Percentiles rank a stretch among this genome's conserved stretches.
Evolutionary conservation across 2,888 invertebrate genomes (phyloP).

Genomic region (Prenolepis imparis): DNA sequence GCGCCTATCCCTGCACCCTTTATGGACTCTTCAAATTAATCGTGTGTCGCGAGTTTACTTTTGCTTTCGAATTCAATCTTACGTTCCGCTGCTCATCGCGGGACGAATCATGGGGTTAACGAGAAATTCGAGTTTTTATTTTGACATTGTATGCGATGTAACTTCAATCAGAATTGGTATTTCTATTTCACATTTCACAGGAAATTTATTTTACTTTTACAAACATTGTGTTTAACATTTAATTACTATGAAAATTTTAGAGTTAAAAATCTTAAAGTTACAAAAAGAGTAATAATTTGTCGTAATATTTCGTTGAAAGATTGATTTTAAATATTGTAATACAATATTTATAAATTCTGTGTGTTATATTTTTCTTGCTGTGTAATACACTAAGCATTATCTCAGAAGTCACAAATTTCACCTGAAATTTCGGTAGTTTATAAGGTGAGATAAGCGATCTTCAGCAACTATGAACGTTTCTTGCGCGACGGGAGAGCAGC

Average conservation of each 20-base stretch:
- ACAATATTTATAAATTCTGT: background rate
- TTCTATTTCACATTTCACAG: background rate
- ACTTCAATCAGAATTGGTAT: constrained; percentile 11
- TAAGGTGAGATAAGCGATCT: constrained; percentile 65
- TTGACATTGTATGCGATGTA: constrained; percentile 8
- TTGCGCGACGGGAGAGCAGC: constrained; percentile 64
- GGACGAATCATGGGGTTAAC: constrained; percentile 42
- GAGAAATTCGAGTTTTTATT: constrained; percentile 43
- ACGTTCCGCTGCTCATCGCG: constrained; percentile 46
- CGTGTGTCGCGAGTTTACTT: constrained; percentile 65
- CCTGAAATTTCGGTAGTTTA: constrained; percentile 52
- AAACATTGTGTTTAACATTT: background rate
- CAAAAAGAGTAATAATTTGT: background rate
- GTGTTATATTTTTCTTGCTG: background rate
- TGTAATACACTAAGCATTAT: background rate
- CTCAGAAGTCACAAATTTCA: constrained; percentile 28
- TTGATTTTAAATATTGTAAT: background rate
- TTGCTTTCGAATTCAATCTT: constrained; percentile 70
- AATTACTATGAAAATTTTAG: background rate
- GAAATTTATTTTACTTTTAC: background rate
- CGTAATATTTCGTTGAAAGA: background rate
- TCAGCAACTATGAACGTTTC: constrained; percentile 44
- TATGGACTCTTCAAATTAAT: constrained; percentile 59
- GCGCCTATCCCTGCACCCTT: background rate
- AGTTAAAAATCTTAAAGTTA: background rate